Evolutionary conservation across 2,888 invertebrate species (phyloP), one percentile per base, ranked within the genome.

Genomic region (Thymelicus sylvestris): DNA sequence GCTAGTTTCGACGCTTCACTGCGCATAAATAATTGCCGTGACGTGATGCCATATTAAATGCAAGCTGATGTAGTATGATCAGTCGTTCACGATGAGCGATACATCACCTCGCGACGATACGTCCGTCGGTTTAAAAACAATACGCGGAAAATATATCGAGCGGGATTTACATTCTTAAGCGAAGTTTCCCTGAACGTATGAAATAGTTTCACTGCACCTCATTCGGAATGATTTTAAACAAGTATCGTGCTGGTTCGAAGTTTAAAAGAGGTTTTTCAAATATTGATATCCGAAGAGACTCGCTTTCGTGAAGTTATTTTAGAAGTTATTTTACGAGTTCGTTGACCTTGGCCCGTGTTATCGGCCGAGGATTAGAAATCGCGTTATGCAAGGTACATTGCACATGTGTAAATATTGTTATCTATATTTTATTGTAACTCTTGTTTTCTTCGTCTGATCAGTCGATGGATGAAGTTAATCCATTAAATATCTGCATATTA

Each of bases 21-120:
- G 81, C 79, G 72, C 77, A 74, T 77, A 74, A 78, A 77, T 81
- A 80, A 82, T 79, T 76, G 73, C 72, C 66, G 72, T 77, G 81
- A 78, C 80, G 72, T 77, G 81, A 78, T 79, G 78, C 68, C 64
- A 69, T 48, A 64, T 63, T 59, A 64, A 64, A 64, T 69, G 69
- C 69, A 69, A 55, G 64, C 48, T 64, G 69, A 48, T 59, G 55
- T 57, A 7, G 48, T 39, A 31, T 19, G 64, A 59, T 48, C 64
- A 69, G 69, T 69, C 62, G 63, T 57, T 39, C 64, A 69, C 69
- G 55, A 69, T 64, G 69, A 12, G 64, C 47, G 47, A 24, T 8
- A 39, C 59, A 69, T 41, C 69, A 39, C 69, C 64, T 59, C 19
- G 38, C 39, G 12, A 48, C 64, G 50, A 44, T 15, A 38, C 68